Base-by-base conservation (phyloP, 2,797 vertebrate genomes). In the Channallabes apus region DNA sequence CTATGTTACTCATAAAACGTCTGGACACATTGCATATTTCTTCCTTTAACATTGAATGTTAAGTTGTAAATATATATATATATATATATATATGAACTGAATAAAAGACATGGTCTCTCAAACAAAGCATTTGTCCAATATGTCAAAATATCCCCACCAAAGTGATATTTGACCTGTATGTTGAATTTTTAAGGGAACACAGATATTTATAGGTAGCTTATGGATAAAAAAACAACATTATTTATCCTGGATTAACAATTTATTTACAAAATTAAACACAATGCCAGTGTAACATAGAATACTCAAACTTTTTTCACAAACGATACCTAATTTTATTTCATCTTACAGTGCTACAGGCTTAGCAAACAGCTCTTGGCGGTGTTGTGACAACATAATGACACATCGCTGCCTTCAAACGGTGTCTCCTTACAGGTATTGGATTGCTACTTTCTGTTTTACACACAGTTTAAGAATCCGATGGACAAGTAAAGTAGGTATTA, bases 301-400 rank as follows among this genome's bases (percentile, higher is more conserved):
- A 61, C 38, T n/a, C 6, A 0, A 17, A 7, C 12, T n/a, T 7
- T 17, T 51, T 73, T 51, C 71, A 12, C 41, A 6, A 62, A 1
- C 2, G 22, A 79, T 17, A 9, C 58, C 62, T 18, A 4, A 9
- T n/a, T 79, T n/a, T 61, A 41, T n/a, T 61, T 41, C 0, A 58
- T 32, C 22, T 15, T 64, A 2, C 29, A 29, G 46, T 58, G 29
- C 29, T 69, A 18, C 18, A 82, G 18, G 29, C 54, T 71, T 69
- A 29, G 27, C 65, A 3, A 24, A 32, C n/a, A 67, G 18, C 6
- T 54, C 17, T 32, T 54, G n/a, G 35, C 20, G 8, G 18, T 59
- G 54, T 59, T 58, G 29, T n/a, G 67, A 32, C 51, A 59, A 71
- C 65, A 35, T 51, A 51, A 80, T 80, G 78, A 65, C 59, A 80